phyloP scores from a whole-genome alignment of 2,888 invertebrate genomes.

The Cryptocheilus praepositus region DNA sequence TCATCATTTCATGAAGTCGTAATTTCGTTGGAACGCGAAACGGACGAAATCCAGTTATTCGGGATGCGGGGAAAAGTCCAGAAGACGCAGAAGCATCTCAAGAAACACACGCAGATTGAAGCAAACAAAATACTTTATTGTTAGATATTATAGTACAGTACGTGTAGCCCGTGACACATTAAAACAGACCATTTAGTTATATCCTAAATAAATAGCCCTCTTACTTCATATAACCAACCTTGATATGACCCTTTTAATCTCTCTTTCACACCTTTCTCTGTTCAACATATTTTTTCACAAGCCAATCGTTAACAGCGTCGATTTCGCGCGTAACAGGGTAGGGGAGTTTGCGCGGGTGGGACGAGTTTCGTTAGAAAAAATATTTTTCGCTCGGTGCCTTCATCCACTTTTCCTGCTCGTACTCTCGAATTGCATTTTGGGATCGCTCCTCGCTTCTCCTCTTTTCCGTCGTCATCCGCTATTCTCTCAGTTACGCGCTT shows the following conservation, averaged over 20 bases:
- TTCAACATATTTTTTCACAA: slow-evolving; percentile 58
- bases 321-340: slow-evolving; percentile 67
- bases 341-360: slow-evolving; percentile 42
- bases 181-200: slow-evolving; percentile 74
- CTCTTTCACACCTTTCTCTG: slow-evolving; percentile 44
- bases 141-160: slow-evolving; percentile 75
- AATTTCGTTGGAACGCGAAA: background rate
- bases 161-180: slow-evolving; percentile 75
- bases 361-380: slow-evolving; percentile 64
- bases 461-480: slow-evolving; percentile 16
- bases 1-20: background rate
- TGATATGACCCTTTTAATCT: slow-evolving; percentile 71
- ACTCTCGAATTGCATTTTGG: too few relatives aligned
- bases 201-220: slow-evolving; percentile 74
- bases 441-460: slow-evolving; percentile 14
- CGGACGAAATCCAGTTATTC: background rate
- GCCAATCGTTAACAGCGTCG: slow-evolving; percentile 66
- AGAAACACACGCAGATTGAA: slow-evolving; percentile 54
- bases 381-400: slow-evolving; percentile 50
- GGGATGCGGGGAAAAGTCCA: background rate
- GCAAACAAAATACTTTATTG: slow-evolving; percentile 75
- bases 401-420: slow-evolving; percentile 17
- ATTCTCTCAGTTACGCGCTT: too few relatives aligned
- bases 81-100: too few relatives aligned
- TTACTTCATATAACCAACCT: slow-evolving; percentile 72